Conservation (phyloP, 2,113 vertebrate species). For the Pollachius pollachius region DNA sequence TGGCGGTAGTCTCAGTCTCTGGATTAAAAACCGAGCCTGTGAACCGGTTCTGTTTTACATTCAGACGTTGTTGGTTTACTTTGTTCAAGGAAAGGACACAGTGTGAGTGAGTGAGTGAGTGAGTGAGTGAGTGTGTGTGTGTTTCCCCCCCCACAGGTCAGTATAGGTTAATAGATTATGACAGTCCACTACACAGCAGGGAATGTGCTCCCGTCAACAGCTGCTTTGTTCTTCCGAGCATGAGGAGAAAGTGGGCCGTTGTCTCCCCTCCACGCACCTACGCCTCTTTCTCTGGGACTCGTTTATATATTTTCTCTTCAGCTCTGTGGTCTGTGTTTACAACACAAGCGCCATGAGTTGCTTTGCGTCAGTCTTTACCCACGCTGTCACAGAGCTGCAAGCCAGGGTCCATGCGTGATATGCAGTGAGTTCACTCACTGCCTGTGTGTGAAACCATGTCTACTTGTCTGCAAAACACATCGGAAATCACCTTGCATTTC, state of each 20-base stretch:
- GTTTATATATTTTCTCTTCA: background rate
- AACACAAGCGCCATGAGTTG: background rate
- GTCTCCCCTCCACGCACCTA: slow-evolving; percentile 1
- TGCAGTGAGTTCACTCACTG: background rate
- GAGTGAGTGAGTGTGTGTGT: no score
- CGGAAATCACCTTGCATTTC: no score
- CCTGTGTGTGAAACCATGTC: background rate
- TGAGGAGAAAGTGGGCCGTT: slow-evolving; percentile 56
- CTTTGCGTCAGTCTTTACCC: slow-evolving; percentile 28
- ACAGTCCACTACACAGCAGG: slow-evolving; percentile 19
- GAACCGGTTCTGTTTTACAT: slow-evolving; percentile 2
- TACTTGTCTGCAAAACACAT: no score
- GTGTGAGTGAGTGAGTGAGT: background rate
- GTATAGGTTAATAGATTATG: slow-evolving; percentile 5
- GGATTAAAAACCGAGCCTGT: background rate
- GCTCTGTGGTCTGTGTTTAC: slow-evolving; percentile 2
- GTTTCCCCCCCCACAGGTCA: slow-evolving; percentile 9
- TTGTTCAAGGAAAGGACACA: background rate
- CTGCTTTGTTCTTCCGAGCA: slow-evolving; percentile 54
- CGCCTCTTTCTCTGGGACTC: slow-evolving; percentile 34
- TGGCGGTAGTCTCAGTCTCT: no score
- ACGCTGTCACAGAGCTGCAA: background rate
- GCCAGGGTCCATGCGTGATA: background rate
- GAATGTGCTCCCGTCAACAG: slow-evolving; percentile 55
- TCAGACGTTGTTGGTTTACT: background rate